Evolutionary conservation across 2,888 invertebrate species (phyloP), one percentile per base, ranked within the genome.

Genomic region (Ptychoptera contaminata): DNA sequence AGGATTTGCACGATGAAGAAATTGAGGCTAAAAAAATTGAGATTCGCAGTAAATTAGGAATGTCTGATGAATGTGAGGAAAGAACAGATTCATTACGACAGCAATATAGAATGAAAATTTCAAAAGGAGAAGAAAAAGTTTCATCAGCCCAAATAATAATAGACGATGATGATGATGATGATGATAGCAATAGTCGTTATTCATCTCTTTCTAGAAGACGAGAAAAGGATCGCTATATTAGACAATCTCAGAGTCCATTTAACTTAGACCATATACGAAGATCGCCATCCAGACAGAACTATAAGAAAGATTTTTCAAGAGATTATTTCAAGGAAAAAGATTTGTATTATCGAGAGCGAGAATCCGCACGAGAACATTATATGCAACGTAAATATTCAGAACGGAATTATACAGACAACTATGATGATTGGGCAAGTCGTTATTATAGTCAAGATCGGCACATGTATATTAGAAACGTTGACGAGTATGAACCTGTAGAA

Each of bases 1-100:
- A 79, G 45, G 84, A 85, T 51, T 61, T 90, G 8, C 82, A 85
- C 56, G 73, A 75, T 29, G 74, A 75, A 11, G 79, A 85, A 54
- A 57, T 85, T 5, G 73, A 75, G 45, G 65, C 68, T 12, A 71
- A 77, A 46, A 77, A 82, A 50, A 71, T 73, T 43, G 84, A 83
- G 50, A 70, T 86, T 8, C 75, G 79, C 53, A 72, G 76, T 44
- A 67, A 77, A 61, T 58, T 70, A 55, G 72, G 72, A 56, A 53
- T 71, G 54, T 60, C 67, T 2, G 69, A 69, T n/a, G 67, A 69
- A 35, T 61, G 60, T n/a, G 57, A 61, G 43, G 62, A 62, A 45
- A 58, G 56, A 40, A 58, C 62, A 5, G 61, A 59, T 49, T 54
- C 57, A 46, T 49, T 64, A 1, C 61, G 63, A 49, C 58, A 65